Percentiles rank a stretch among this genome's conserved stretches.
Evolutionary conservation across 53 echinoderm and acorn worm genomes (phyloP).

Genomic region (Astropecten irregularis): DNA sequence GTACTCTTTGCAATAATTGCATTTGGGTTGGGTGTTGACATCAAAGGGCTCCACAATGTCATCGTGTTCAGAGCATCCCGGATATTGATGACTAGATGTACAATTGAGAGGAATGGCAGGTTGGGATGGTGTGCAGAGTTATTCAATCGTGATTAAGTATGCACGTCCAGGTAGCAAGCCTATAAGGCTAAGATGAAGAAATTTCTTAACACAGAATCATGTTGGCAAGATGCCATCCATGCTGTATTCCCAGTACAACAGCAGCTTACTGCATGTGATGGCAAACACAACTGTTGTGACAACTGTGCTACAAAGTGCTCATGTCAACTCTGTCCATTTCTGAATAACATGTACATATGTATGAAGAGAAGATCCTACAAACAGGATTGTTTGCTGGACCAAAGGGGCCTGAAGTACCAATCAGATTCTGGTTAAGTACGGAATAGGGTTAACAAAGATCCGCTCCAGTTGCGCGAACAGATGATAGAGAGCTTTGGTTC

Average conservation of each 20-base stretch:
- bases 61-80: not conserved
- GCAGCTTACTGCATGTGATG: too few relatives aligned
- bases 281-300: conserved; percentile 32
- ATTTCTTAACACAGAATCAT: not conserved
- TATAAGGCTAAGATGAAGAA: not conserved
- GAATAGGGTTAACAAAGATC: not conserved
- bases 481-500: not conserved
- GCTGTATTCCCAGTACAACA: not conserved
- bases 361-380: not conserved
- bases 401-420: not conserved
- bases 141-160: not conserved
- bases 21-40: conserved; percentile 28
- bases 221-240: not conserved
- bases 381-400: not conserved
- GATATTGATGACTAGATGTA: conserved; percentile 18
- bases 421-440: not conserved
- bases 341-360: too few relatives aligned
- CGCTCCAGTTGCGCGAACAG: not conserved
- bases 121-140: not conserved
- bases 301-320: conserved; percentile 3
- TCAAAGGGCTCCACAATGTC: conserved; percentile 16
- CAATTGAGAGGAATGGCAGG: conserved; percentile 18
- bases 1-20: conserved; percentile 26
- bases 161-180: not conserved
- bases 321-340: not conserved